Base-by-base conservation (phyloP, 2,113 vertebrate genomes). In the Dromaius novaehollandiae region DNA sequence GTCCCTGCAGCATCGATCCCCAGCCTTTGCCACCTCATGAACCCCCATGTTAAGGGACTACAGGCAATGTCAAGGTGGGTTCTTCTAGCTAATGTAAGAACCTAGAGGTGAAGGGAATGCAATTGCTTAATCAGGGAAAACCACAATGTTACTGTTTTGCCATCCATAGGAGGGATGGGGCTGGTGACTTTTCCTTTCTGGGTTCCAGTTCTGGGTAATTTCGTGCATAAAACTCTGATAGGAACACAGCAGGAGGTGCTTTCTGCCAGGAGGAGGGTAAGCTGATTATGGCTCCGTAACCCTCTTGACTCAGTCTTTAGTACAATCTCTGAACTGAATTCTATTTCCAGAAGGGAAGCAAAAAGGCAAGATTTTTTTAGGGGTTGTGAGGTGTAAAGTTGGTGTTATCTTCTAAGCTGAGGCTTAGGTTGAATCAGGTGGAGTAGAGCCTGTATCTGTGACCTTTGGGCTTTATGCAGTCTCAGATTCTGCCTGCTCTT, bases 271-370 rank as follows among this genome's bases (percentile, higher is more conserved):
- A 75, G 44, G 42, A 81, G 22, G 15, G 21, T 81, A 70, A 50
- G 11, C n/a, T 88, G 60, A n/a, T 64, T 42, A 17, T 0, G 0
- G 12, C 28, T 32, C 40, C 40, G 6, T 9, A 81, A 70, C 9
- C 24, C 7, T 79, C n/a, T 68, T 90, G 16, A 44, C n/a, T 86
- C 21, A 26, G 7, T 63, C 24, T 66, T 65, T 50, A 60, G 8
- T 61, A 20, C 14, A 69, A 73, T 13, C 28, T 70, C 55, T 48
- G 20, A 60, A 60, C 34, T 60, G 30, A 34, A 60, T 60, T 60
- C 56, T 60, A 69, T 15, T 28, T 75, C 50, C 56, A 60, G 56
- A 34, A 51, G 20, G 73, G 58, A 48, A 84, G 22, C 14, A 87
- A 73, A 30, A 16, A 74, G 69, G 30, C 55, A 84, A 95, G 19